Percentiles rank a stretch among this genome's conserved stretches.
These are phyloP conservation scores for Hippolais icterina DNA, from an alignment of 2,113 vertebrate species.

Conservation along the genomic window DNA sequence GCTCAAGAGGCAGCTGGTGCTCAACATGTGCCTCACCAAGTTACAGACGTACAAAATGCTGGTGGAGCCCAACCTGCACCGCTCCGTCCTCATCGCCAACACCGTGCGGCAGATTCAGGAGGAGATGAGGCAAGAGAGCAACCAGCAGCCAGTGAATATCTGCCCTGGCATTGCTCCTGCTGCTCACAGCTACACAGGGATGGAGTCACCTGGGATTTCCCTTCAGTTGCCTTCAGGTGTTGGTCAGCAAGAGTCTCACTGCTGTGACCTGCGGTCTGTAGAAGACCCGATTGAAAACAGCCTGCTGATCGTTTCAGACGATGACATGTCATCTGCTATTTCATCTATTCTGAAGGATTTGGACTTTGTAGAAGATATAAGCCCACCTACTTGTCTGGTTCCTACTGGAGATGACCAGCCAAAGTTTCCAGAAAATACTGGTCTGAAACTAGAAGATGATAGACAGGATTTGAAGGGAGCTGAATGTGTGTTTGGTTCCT, in stretches of 20 bases:
- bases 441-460: conserved; percentile 50
- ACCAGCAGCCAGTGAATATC: conserved; percentile 48
- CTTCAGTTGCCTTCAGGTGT: conserved; percentile 64
- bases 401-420: conserved; percentile 66
- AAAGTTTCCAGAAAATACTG: conserved; percentile 54
- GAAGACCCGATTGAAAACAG: conserved; percentile 55
- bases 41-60: conserved; percentile 81
- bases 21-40: conserved; percentile 86
- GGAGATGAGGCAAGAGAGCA: conserved; percentile 74
- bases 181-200: conserved; percentile 38
- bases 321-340: conserved; percentile 72
- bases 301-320: conserved; percentile 73
- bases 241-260: conserved; percentile 59
- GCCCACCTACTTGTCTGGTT: conserved; percentile 67
- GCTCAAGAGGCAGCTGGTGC: conserved; percentile 85
- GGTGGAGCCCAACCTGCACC: conserved; percentile 83
- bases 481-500: conserved; percentile 71
- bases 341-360: conserved; percentile 75
- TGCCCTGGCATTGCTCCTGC: conserved; percentile 45
- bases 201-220: conserved; percentile 58
- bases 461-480: conserved; percentile 65
- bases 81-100: conserved; percentile 87
- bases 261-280: conserved; percentile 28
- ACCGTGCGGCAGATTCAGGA: conserved; percentile 85
- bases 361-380: conserved; percentile 72